phyloP scores from a whole-genome alignment of 2,888 invertebrate species.

The Gortyna flavago region DNA sequence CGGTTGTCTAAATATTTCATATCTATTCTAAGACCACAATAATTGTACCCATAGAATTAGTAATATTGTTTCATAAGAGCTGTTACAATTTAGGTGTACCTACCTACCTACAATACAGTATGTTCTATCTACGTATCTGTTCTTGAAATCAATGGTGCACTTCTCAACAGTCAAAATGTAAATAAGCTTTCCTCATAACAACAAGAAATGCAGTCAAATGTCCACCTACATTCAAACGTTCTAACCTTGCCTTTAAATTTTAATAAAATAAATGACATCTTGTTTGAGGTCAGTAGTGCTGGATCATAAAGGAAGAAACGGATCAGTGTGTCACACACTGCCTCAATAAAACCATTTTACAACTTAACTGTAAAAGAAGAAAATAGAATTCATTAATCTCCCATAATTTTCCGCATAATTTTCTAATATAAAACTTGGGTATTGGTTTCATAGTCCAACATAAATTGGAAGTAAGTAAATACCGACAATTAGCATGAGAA shows the following conservation, averaged over 20 bases:
- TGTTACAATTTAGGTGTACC: neutral
- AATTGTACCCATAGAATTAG: neutral
- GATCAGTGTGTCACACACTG: slow-evolving; percentile 58
- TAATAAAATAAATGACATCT: slow-evolving; percentile 39
- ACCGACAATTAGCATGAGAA: slow-evolving; percentile 78
- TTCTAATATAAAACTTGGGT: slow-evolving; percentile 65
- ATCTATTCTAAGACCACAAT: neutral
- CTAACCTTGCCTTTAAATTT: neutral
- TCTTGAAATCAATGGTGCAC: neutral
- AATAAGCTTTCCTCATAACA: neutral
- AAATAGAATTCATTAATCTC: slow-evolving; percentile 54
- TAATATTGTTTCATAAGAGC: neutral
- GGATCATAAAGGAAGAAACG: slow-evolving; percentile 55
- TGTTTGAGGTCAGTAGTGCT: slow-evolving; percentile 45
- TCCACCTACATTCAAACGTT: neutral
- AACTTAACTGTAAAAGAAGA: slow-evolving; percentile 61
- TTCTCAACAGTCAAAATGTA: neutral
- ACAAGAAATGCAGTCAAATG: slow-evolving; percentile 13
- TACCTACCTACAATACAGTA: neutral
- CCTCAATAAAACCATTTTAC: slow-evolving; percentile 52
- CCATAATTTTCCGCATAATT: slow-evolving; percentile 63
- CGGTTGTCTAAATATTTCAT: neutral
- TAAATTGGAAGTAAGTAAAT: slow-evolving; percentile 64
- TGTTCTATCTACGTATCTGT: neutral
- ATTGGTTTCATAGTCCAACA: slow-evolving; percentile 65